Conservation (phyloP, 1,140 invertebrate genomes). For the Popillia japonica region DNA sequence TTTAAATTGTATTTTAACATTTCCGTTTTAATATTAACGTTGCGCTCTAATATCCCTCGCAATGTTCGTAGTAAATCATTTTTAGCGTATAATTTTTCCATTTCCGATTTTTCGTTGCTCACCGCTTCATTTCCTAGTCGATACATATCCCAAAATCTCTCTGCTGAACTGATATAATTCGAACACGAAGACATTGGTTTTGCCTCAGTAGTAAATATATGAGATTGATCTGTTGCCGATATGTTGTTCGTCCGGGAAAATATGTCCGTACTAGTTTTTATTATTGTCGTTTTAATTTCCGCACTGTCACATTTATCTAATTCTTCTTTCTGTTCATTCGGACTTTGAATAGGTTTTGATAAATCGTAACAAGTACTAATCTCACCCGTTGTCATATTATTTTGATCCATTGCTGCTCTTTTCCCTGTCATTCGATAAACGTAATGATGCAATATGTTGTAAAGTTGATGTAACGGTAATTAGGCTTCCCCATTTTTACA, state of each 20-base stretch:
- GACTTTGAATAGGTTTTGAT: not conserved
- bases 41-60: constrained; percentile 1
- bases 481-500: too few species aligned
- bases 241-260: too few species aligned
- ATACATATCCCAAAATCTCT: constrained; percentile 2
- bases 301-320: not conserved
- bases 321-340: not conserved
- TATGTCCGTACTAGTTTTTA: not conserved
- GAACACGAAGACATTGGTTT: not conserved
- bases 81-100: constrained; percentile 25
- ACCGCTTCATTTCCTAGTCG: constrained; percentile 1
- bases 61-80: constrained; percentile 22
- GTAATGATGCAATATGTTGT: too few species aligned
- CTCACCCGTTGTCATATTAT: not conserved
- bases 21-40: constrained; percentile 21
- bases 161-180: not conserved
- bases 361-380: not conserved
- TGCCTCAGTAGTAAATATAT: not conserved
- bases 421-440: not conserved
- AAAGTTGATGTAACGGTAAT: too few species aligned
- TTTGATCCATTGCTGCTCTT: not conserved
- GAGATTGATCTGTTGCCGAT: too few species aligned
- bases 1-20: constrained; percentile 11
- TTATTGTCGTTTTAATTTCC: not conserved
- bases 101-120: not conserved